Conservation (phyloP, 2,888 invertebrate genomes). For the Ametastegia equiseti region DNA sequence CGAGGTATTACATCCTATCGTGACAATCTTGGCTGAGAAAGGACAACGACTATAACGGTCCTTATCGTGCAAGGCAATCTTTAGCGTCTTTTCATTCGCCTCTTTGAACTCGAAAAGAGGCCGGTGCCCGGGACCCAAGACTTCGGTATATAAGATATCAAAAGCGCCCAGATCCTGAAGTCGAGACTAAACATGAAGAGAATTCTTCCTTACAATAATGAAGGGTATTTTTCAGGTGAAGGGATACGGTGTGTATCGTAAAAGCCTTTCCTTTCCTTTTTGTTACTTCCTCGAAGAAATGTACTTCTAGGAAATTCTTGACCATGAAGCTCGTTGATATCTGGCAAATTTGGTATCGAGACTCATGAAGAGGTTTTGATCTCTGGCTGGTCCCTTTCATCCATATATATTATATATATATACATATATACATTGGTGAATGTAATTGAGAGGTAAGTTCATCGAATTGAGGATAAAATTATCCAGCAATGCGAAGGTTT, state of each 20-base stretch:
- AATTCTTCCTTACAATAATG: neutral
- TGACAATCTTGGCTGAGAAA: constrained; percentile 25
- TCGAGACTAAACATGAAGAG: constrained; percentile 14
- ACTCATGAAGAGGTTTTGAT: too few species aligned
- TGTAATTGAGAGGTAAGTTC: neutral
- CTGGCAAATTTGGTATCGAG: too few species aligned
- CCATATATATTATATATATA: too few species aligned
- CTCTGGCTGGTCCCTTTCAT: too few species aligned
- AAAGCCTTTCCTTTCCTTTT: too few species aligned
- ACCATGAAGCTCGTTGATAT: neutral
- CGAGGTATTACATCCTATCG: constrained; percentile 24
- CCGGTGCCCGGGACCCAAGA: neutral
- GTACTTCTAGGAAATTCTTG: neutral
- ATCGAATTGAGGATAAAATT: neutral
- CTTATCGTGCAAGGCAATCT: constrained; percentile 37
- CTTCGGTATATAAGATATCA: constrained; percentile 32
- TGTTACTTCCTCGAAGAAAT: neutral
- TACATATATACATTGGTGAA: neutral
- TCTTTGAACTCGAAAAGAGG: neutral
- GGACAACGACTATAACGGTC: constrained; percentile 44
- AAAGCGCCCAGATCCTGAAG: constrained; percentile 8
- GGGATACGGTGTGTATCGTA: neutral
- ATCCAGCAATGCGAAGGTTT: neutral
- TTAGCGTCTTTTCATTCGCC: constrained; percentile 41
- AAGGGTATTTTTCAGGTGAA: neutral